These are phyloP conservation scores for Picus viridis DNA, from an alignment of 2,797 vertebrate species.

Conservation along the genomic window DNA sequence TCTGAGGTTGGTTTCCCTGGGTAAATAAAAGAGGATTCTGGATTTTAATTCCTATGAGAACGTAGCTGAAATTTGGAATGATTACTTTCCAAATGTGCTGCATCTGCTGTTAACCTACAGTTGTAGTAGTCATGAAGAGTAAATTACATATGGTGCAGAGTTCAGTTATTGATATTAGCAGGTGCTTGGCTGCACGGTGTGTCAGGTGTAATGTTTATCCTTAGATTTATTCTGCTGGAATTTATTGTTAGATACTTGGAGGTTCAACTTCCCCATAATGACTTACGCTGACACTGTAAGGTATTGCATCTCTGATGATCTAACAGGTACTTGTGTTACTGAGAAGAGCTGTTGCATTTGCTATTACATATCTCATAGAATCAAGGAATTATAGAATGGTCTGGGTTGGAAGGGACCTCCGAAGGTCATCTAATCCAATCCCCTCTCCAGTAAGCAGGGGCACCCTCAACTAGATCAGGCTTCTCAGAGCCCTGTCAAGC, in stretches of 20 bases:
- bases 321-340: conserved; percentile 4
- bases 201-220: background rate
- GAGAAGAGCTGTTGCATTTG: background rate
- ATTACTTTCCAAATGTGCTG: background rate
- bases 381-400: too few species aligned
- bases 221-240: conserved; percentile 25
- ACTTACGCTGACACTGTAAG: background rate
- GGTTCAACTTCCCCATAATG: background rate
- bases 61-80: background rate
- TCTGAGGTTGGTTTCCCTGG: background rate
- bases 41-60: background rate
- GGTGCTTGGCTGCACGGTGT: background rate
- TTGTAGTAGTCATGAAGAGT: background rate
- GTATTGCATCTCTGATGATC: conserved; percentile 4
- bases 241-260: background rate
- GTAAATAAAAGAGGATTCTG: background rate
- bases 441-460: too few species aligned
- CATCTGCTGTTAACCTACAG: background rate
- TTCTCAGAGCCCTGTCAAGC: too few species aligned
- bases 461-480: too few species aligned
- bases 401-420: too few species aligned
- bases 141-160: background rate
- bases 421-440: too few species aligned
- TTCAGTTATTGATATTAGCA: conserved; percentile 27
- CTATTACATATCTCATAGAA: background rate